phyloP scores from a whole-genome alignment of 2,797 vertebrate species.

The Cuniculus paca region DNA sequence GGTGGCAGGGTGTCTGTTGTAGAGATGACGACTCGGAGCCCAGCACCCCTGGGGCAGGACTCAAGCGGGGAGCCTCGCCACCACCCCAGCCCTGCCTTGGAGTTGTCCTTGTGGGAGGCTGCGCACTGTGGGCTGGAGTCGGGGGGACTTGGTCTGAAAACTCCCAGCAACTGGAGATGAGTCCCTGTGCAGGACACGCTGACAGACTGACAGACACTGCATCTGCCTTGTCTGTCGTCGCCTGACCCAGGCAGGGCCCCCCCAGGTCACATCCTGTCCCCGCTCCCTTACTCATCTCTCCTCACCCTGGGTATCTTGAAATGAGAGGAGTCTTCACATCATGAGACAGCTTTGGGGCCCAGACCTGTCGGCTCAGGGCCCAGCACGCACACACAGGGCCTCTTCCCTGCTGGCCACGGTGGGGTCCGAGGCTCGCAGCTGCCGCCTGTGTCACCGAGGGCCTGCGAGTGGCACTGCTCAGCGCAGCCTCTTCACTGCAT shows the following conservation, averaged over 20 bases:
- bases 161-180: neutral
- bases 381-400: neutral
- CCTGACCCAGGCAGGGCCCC: no score
- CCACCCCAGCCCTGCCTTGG: neutral
- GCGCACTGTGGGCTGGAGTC: rapidly evolving
- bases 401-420: neutral
- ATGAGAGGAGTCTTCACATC: neutral
- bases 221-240: neutral
- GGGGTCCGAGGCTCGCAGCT: neutral
- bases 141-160: neutral
- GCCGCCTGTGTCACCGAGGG: no score
- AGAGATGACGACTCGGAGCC: neutral
- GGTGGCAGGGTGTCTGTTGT: neutral
- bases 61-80: neutral
- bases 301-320: neutral
- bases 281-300: neutral
- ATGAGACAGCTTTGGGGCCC: neutral
- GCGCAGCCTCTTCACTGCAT: neutral
- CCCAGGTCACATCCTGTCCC: neutral
- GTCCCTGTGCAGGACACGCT: neutral
- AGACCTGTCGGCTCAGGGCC: neutral
- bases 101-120: neutral
- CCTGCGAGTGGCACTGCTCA: neutral
- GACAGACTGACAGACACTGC: no score
- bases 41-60: neutral